Conservation (phyloP, 2,113 vertebrate genomes). For the Thunnus maccoyii region DNA sequence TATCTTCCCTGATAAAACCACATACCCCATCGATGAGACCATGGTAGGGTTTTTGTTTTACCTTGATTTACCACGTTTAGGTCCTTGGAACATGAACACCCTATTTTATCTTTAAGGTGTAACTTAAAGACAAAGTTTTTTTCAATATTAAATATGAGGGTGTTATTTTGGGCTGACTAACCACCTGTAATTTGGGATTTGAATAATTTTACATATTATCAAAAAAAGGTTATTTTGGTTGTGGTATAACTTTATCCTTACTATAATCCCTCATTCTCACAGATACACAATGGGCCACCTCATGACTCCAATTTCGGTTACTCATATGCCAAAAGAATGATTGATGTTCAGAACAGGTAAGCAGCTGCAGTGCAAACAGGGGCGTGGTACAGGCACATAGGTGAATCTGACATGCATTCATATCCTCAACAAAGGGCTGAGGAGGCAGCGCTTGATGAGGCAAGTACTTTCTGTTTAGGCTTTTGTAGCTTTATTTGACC, state of each 20-base stretch:
- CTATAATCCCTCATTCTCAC: neutral
- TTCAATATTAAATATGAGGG: no score
- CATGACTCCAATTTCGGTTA: conserved; percentile 93
- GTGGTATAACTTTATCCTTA: no score
- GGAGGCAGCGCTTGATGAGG: neutral
- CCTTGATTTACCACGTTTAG: neutral
- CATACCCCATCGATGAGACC: conserved; percentile 91
- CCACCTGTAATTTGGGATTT: no score
- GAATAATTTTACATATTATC: no score
- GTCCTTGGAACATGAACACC: neutral
- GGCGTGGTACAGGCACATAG: neutral
- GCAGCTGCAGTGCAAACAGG: conserved; percentile 61
- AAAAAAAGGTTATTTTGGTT: no score
- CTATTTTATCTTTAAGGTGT: no score
- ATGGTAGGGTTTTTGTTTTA: conserved; percentile 83
- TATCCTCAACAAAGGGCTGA: neutral
- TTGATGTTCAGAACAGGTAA: conserved; percentile 93
- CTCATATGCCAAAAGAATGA: conserved; percentile 93
- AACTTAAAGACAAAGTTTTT: no score
- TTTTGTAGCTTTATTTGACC: neutral
- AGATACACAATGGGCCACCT: conserved; percentile 92
- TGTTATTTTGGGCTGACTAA: no score
- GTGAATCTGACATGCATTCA: neutral
- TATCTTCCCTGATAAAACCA: conserved; percentile 92
- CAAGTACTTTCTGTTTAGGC: neutral